These are phyloP conservation scores for Tanypteryx hageni DNA, from an alignment of 2,888 invertebrate species.

Conservation along the genomic window DNA sequence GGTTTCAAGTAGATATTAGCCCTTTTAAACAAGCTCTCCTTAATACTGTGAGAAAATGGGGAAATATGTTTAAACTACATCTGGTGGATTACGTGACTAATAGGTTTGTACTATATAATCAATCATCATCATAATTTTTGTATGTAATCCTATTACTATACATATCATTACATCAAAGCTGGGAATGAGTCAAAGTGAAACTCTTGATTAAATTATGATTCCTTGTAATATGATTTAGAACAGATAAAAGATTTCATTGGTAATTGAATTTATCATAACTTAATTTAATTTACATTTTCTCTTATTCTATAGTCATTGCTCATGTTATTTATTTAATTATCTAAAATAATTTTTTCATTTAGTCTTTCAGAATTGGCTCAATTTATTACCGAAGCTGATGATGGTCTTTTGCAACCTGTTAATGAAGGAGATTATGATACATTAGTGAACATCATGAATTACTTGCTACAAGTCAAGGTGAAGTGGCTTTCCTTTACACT, in stretches of 20 bases:
- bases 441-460: slow-evolving; percentile 89
- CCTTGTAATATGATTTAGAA: not conserved
- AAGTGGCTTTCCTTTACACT: too few species aligned
- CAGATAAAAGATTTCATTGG: not conserved
- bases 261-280: not conserved
- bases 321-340: not conserved
- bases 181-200: too few species aligned
- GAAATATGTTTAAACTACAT: slow-evolving; percentile 90
- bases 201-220: too few species aligned
- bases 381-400: slow-evolving; percentile 87
- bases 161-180: not conserved
- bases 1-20: slow-evolving; percentile 87
- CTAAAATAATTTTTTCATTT: slow-evolving; percentile 67
- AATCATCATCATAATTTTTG: too few species aligned
- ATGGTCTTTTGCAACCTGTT: slow-evolving; percentile 84
- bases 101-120: slow-evolving; percentile 75
- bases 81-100: slow-evolving; percentile 88
- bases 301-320: not conserved
- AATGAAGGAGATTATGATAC: slow-evolving; percentile 92
- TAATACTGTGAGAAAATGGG: slow-evolving; percentile 92
- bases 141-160: too few species aligned
- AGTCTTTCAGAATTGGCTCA: slow-evolving; percentile 86
- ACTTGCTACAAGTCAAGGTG: slow-evolving; percentile 79
- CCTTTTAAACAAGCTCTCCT: slow-evolving; percentile 90
- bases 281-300: not conserved